Evolutionary conservation across 2,113 vertebrate genomes (phyloP), one percentile per base, ranked within the genome.

Genomic region (Laticauda colubrina): DNA sequence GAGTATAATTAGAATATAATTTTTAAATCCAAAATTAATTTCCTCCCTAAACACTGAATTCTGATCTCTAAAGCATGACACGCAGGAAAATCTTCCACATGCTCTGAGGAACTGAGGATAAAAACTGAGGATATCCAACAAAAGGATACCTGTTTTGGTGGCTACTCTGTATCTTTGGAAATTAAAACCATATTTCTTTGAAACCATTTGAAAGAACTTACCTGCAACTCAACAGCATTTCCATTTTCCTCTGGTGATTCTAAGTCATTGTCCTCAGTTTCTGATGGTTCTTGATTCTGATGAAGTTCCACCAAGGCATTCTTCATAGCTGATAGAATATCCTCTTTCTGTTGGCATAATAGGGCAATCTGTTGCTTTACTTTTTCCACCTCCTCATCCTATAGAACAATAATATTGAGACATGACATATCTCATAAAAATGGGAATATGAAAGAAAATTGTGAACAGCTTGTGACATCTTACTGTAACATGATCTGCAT

Each of bases 341-440:
- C 97, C 91, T 98, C 97, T 88, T 98, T 98, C 85, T 93, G 97
- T 94, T 97, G 97, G 92, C 96, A 97, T 55, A 98, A 94, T 88
- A 93, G 95, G 93, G 97, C 92, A 87, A 98, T 96, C 94, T 97
- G 96, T 94, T 96, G 94, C 93, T 97, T 97, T 87, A 97, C 51
- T 51, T 53, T 89, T 95, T 97, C 94, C 6, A 96, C 43, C 93
- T 94, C 97, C 96, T 94, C 95, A 6, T n/a, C 97, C 98, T 98
- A 93, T 45, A 87, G 51, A 95, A 81, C 91, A 95, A 96, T n/a
- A 89, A 93, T 9, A 93, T 14, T 51, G 69, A 54, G 43, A 54
- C 39, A 34, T 87, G 55, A 54, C 55, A 9, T n/a, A 54, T 53
- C 43, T 39, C 26, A 86, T 9, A 14, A 9, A 12, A 29, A 29